A percentile compares a stretch with the other conserved stretches of the same genome.
Evolutionary conservation across 2,113 vertebrate genomes (phyloP).

Genomic region (Cyanoramphus novaezelandiae): DNA sequence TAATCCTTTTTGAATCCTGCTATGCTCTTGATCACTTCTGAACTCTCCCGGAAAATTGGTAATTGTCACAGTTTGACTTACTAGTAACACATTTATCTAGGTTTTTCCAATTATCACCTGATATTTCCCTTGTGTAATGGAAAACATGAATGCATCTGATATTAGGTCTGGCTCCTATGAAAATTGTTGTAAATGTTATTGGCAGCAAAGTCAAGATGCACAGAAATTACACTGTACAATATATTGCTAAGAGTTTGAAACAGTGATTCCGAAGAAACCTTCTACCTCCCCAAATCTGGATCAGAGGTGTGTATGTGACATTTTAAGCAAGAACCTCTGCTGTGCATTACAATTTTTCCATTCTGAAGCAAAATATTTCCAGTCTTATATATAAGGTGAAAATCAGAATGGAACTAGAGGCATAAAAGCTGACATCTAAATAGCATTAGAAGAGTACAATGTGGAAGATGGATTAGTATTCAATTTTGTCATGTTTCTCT

Average conservation of each 20-base stretch:
- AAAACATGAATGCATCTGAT: background rate
- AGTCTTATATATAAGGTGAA: background rate
- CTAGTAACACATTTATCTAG: background rate
- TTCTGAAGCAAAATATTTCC: background rate
- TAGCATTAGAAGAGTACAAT: background rate
- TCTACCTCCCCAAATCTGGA: background rate
- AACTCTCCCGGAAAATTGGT: background rate
- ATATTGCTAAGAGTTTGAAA: background rate
- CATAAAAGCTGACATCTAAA: background rate
- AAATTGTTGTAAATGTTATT: background rate
- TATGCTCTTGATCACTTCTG: background rate
- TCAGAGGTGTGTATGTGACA: background rate
- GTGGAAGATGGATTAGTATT: background rate
- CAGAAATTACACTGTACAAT: background rate
- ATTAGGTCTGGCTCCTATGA: background rate
- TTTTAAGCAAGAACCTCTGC: background rate
- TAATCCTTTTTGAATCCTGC: conserved; percentile 39
- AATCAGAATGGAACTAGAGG: background rate
- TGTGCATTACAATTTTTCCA: background rate
- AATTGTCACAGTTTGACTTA: conserved; percentile 32
- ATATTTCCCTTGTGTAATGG: background rate
- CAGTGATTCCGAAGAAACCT: background rate
- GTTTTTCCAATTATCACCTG: background rate
- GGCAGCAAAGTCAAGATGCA: background rate
- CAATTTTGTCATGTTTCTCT: background rate